A percentile compares a stretch with the other conserved stretches of the same genome.
These are phyloP conservation scores for Mesitornis unicolor DNA, from an alignment of 2,113 vertebrate species.

Conservation along the genomic window DNA sequence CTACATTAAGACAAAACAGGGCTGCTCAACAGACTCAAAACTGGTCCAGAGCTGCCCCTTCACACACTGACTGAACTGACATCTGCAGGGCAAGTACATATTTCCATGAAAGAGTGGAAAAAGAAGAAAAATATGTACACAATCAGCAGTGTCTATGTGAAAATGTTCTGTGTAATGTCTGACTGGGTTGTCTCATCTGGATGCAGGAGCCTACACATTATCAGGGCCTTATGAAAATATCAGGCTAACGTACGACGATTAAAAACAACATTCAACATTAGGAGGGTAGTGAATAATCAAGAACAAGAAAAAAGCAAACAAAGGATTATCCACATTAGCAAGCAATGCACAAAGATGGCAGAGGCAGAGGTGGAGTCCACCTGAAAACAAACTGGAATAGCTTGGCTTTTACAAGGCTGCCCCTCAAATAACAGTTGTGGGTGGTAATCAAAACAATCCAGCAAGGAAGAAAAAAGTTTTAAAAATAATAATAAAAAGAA, in stretches of 20 bases:
- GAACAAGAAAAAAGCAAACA: neutral
- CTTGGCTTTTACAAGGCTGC: neutral
- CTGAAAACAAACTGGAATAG: neutral
- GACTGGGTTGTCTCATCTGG: neutral
- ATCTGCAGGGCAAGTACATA: too few species aligned
- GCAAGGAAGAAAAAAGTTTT: fast-evolving
- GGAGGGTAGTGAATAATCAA: fast-evolving
- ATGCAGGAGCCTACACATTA: neutral
- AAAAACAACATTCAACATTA: neutral
- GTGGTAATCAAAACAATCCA: neutral
- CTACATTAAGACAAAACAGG: too few species aligned
- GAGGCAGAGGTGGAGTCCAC: neutral
- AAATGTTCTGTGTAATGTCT: neutral
- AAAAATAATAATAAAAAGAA: neutral
- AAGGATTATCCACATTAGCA: neutral
- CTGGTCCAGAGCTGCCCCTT: too few species aligned
- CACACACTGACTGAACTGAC: too few species aligned
- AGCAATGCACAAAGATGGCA: fast-evolving
- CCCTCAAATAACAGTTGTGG: too few species aligned
- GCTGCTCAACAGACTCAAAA: too few species aligned
- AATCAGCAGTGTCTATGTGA: too few species aligned
- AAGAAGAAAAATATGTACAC: too few species aligned
- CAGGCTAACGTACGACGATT: fast-evolving
- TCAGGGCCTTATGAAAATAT: neutral
- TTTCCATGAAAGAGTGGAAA: too few species aligned